These are phyloP conservation scores for Nyleta sp. DNA, from an alignment of 2,888 invertebrate species.

Conservation along the genomic window DNA sequence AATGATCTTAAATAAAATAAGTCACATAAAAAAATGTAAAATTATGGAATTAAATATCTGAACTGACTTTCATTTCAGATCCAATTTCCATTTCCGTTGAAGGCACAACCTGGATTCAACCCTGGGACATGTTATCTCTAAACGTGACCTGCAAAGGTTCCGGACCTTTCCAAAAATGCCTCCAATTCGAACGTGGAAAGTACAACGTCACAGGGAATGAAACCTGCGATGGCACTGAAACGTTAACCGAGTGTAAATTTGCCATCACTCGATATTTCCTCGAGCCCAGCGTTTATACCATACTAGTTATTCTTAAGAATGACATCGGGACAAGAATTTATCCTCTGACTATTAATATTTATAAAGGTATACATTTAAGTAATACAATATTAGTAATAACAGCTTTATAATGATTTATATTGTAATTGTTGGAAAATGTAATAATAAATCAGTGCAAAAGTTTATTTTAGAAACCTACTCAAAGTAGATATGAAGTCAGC, in stretches of 20 bases:
- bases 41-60: too few relatives aligned
- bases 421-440: too few relatives aligned
- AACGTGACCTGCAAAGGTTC: conserved; percentile 90
- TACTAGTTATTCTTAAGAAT: conserved; percentile 91
- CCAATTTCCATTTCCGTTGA: conserved; percentile 88
- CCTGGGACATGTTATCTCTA: conserved; percentile 89
- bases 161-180: conserved; percentile 88
- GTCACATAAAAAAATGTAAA: too few relatives aligned
- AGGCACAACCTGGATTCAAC: conserved; percentile 92
- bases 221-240: conserved; percentile 84
- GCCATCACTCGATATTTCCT: conserved; percentile 87
- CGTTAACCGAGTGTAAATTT: conserved; percentile 85
- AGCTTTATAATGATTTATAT: too few relatives aligned
- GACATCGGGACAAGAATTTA: conserved; percentile 88
- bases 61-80: conserved; percentile 83
- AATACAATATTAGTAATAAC: conserved; percentile 2
- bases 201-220: conserved; percentile 91
- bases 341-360: conserved; percentile 90
- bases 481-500: too few relatives aligned
- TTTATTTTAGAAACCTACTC: neutral
- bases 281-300: conserved; percentile 88
- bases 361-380: conserved; percentile 86
- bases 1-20: too few relatives aligned
- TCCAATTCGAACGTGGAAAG: conserved; percentile 85
- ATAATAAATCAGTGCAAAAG: too few relatives aligned